A percentile compares a stretch with the other conserved stretches of the same genome.
Conservation (phyloP, 2,113 vertebrate genomes). For the Sinocyclocheilus rhinocerous region DNA sequence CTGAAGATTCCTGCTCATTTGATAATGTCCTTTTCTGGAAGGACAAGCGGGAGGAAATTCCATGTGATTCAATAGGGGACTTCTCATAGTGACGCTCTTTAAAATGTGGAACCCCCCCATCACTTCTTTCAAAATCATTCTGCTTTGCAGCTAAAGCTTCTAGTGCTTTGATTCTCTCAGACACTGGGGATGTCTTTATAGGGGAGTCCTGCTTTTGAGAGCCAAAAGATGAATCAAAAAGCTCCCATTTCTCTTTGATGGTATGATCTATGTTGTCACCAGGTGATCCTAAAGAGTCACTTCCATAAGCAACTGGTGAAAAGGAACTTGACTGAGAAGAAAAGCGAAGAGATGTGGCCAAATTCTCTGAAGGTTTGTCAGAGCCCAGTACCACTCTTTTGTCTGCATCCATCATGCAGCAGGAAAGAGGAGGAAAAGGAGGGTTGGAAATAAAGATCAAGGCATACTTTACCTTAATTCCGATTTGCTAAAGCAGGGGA, state of each 20-base stretch:
- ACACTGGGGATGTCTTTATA: slow-evolving; percentile 75
- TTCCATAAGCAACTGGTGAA: slow-evolving; percentile 61
- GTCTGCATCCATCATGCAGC: slow-evolving; percentile 68
- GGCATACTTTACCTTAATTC: slow-evolving; percentile 63
- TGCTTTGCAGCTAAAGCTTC: slow-evolving; percentile 72
- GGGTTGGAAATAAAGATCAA: slow-evolving; percentile 68
- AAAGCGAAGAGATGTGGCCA: slow-evolving; percentile 75
- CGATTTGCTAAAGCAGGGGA: slow-evolving; percentile 55
- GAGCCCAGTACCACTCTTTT: slow-evolving; percentile 71
- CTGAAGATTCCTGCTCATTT: slow-evolving; percentile 15
- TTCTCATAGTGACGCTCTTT: slow-evolving; percentile 71
- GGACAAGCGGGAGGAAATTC: slow-evolving; percentile 53
- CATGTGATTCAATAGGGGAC: slow-evolving; percentile 53
- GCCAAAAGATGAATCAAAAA: slow-evolving; percentile 62
- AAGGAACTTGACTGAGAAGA: slow-evolving; percentile 73
- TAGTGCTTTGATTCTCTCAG: slow-evolving; percentile 78
- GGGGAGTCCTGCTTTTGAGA: slow-evolving; percentile 59
- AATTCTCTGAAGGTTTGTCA: slow-evolving; percentile 71
- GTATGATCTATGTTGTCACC: slow-evolving; percentile 47
- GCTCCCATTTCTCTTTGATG: slow-evolving; percentile 64
- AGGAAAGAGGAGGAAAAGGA: slow-evolving; percentile 56
- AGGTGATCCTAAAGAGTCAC: slow-evolving; percentile 60
- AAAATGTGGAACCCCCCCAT: slow-evolving; percentile 64
- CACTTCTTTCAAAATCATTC: slow-evolving; percentile 71
- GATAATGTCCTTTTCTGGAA: slow-evolving; percentile 58